Conservation (phyloP, 2,797 vertebrate species). For the Vireo griseus region DNA sequence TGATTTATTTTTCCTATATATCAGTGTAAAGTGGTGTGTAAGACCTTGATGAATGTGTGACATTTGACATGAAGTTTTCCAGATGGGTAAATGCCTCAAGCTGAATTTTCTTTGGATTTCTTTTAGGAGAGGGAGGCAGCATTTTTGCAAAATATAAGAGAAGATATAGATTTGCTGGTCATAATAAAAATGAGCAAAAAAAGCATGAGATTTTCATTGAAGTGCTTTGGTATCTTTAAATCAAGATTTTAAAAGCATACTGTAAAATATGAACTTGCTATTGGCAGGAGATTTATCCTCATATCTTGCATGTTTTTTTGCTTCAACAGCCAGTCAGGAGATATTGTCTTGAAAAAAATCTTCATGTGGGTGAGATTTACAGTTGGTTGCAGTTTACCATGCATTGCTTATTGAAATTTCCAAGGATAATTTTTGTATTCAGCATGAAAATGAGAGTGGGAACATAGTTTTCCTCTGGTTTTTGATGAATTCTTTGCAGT, state of each 20-base stretch:
- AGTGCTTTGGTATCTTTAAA: background rate
- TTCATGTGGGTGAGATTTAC: background rate
- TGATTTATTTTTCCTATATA: background rate
- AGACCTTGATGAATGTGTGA: background rate
- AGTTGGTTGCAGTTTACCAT: background rate
- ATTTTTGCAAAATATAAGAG: background rate
- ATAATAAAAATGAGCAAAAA: background rate
- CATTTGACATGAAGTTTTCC: background rate
- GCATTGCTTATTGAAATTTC: background rate
- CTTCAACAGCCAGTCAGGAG: background rate
- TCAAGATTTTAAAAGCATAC: background rate
- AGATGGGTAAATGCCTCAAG: background rate
- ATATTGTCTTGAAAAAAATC: background rate
- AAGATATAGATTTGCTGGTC: background rate
- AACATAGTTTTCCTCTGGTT: background rate
- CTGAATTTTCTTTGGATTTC: background rate
- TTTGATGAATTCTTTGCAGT: background rate
- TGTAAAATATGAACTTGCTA: background rate
- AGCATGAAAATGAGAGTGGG: background rate
- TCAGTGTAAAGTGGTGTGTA: background rate
- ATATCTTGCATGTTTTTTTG: background rate
- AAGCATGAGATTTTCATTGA: background rate
- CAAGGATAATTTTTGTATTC: background rate
- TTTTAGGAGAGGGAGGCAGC: background rate
- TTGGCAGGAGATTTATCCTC: background rate